phyloP scores from a whole-genome alignment of 2,113 vertebrate species.

The Clarias gariepinus region DNA sequence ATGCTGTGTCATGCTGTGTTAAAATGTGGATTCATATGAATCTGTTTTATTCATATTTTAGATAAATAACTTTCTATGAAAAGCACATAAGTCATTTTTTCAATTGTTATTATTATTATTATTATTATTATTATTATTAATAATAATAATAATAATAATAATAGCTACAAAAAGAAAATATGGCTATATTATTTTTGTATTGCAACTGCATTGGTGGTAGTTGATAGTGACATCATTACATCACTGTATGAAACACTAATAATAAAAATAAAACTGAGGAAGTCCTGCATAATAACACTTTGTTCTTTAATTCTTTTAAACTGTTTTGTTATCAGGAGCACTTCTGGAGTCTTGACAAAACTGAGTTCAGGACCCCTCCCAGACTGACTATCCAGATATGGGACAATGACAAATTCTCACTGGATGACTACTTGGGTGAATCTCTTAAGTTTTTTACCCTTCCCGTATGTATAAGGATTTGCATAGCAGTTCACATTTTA shows the following conservation, averaged over 20 bases:
- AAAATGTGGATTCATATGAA: not conserved
- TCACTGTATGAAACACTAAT: not conserved
- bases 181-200: too few species aligned
- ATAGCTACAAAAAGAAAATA: not conserved
- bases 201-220: not conserved
- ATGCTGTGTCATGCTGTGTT: not conserved
- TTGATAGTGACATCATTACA: not conserved
- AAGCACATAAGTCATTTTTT: not conserved
- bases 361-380: constrained; percentile 94
- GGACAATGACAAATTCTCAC: constrained; percentile 98
- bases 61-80: not conserved
- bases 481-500: not conserved
- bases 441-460: not conserved
- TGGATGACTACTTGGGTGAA: constrained; percentile 96
- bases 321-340: constrained; percentile 77
- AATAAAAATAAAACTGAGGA: not conserved
- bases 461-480: not conserved
- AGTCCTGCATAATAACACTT: not conserved
- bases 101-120: not conserved
- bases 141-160: not conserved
- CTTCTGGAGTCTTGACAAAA: constrained; percentile 97
- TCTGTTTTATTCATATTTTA: not conserved
- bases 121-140: not conserved
- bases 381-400: constrained; percentile 92
- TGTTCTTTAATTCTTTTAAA: not conserved